Evolutionary conservation across 2,888 invertebrate genomes (phyloP).

Genomic region (Aleiodes leptofemur): DNA sequence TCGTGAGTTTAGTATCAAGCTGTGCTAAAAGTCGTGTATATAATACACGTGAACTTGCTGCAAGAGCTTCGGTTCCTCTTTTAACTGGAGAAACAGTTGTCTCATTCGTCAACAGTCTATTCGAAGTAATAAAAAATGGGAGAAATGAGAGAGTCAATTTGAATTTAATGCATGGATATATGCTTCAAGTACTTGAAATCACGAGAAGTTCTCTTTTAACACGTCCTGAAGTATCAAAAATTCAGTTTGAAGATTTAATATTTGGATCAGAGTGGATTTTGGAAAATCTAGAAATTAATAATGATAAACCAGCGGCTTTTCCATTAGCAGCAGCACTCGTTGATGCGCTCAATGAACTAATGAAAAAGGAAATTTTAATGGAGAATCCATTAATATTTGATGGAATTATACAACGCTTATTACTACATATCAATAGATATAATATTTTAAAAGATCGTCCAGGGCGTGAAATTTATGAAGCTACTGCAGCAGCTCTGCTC

Average conservation of each 20-base stretch:
- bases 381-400: conserved; percentile 49
- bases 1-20: conserved; percentile 80
- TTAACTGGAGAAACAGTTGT: conserved; percentile 74
- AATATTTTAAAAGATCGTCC: conserved; percentile 61
- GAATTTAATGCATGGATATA: conserved; percentile 79
- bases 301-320: conserved; percentile 60
- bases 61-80: conserved; percentile 82
- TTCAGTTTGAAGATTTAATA: conserved; percentile 58
- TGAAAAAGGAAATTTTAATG: conserved; percentile 27
- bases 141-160: conserved; percentile 26
- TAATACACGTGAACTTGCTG: conserved; percentile 84
- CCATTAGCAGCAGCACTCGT: conserved; percentile 66
- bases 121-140: conserved; percentile 62
- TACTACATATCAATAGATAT: conserved; percentile 57
- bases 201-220: conserved; percentile 64
- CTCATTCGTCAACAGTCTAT: conserved; percentile 66
- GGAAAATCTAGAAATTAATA: conserved; percentile 60
- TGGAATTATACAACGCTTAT: conserved; percentile 47
- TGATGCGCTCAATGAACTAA: conserved; percentile 59
- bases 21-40: conserved; percentile 82
- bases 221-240: conserved; percentile 46
- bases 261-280: conserved; percentile 60
- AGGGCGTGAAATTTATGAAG: conserved; percentile 67
- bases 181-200: conserved; percentile 76
- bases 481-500: conserved; percentile 58